Evolutionary conservation across 2,113 vertebrate genomes (phyloP), one percentile per base, ranked within the genome.

Genomic region (Petaurus breviceps): DNA sequence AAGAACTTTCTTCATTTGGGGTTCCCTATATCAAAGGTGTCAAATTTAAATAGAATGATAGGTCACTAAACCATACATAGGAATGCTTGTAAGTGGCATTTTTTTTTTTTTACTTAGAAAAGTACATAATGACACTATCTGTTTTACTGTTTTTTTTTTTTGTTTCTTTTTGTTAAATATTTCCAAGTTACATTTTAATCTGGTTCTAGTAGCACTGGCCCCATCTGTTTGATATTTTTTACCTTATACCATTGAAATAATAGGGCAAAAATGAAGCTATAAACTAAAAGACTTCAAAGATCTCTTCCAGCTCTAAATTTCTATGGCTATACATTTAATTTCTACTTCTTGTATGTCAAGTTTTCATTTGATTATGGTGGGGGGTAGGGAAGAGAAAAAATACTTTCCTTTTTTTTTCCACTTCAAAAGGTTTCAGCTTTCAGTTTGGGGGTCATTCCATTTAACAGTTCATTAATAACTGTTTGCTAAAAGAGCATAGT

Each of bases 381-480:
- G 37, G 10, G 28, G 2, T 49, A 14, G 12, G 3, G 4, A 26
- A 8, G 0, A 77, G 89, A 92, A 95, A 90, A 26, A 92, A 19
- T 89, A 50, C 4, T 28, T 0, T 47, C 28, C 3, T 68, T 77
- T 77, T 43, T 77, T 77, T 77, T 77, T 43, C 2, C 19, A 22
- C 37, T 93, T 53, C 0, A 31, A 57, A 90, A 57, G 54, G 52
- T 31, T 52, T 24, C 89, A 97, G 57, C 47, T 90, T 68, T 10
- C 43, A 92, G 37, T 0, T 92, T 97, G 68, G 55, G 19, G 54
- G 92, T 7, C 9, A 91, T 90, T 90, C 24, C 25, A 90, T 28
- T 50, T 94, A 93, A 31, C 11, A 94, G 55, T 51, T 2, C 10
- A 84, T 61, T 91, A 93, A 51, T 92, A 90, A 93, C 12, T 94